phyloP scores from a whole-genome alignment of 2,888 invertebrate genomes.

The Eupelmus urozonus region DNA sequence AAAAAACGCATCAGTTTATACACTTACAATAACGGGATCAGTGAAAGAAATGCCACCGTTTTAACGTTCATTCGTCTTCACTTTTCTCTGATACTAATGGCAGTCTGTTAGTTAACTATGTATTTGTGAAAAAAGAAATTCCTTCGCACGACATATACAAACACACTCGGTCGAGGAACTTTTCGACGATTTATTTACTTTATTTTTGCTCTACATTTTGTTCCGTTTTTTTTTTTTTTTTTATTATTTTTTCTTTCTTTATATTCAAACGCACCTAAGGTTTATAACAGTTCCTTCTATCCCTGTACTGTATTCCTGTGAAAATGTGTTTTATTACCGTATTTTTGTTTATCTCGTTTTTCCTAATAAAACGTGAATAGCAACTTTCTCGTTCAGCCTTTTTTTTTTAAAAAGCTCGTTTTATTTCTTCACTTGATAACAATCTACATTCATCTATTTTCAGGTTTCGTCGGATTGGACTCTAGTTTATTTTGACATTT shows the following conservation, averaged over 20 bases:
- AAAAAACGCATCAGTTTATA: conserved; percentile 41
- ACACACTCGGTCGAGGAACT: conserved; percentile 58
- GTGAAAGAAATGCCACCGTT: conserved; percentile 43
- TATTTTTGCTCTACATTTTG: conserved; percentile 16
- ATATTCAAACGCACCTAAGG: conserved; percentile 53
- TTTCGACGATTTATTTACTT: conserved; percentile 42
- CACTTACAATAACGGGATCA: conserved; percentile 14
- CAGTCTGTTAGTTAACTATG: conserved; percentile 57
- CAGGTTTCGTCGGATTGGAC: conserved; percentile 13
- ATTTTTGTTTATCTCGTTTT: conserved; percentile 23
- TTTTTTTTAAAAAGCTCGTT: conserved; percentile 48
- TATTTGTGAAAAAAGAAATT: conserved; percentile 54
- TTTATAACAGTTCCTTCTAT: conserved; percentile 57
- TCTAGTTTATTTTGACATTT: conserved; percentile 11
- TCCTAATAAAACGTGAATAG: conserved; percentile 49
- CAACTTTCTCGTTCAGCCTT: conserved; percentile 58
- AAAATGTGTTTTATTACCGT: conserved; percentile 43
- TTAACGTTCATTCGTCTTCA: conserved; percentile 31
- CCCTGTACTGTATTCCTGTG: conserved; percentile 51
- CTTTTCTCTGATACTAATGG: conserved; percentile 50
- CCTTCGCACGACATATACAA: conserved; percentile 53
- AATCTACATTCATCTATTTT: conserved; percentile 34
- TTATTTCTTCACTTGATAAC: conserved; percentile 19
- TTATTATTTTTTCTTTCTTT: conserved; percentile 25
- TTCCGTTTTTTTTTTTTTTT: conserved; percentile 17